Evolutionary conservation across 30 jellyfish, hydroid and myxozoan species (phyloP).

Genomic region (Hydractinia echinata): DNA sequence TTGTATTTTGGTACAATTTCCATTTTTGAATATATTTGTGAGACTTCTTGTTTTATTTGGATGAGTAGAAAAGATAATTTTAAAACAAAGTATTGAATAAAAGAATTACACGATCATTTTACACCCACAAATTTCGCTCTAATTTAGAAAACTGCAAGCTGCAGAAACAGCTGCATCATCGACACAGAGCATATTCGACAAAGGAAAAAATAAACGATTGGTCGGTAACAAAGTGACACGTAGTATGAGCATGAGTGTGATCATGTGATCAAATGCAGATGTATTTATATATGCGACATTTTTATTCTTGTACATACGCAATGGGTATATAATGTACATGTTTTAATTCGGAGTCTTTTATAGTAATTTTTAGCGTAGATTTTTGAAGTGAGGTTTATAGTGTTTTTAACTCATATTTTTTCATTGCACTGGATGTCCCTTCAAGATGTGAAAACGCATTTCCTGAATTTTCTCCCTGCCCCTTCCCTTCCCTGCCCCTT

Average conservation of each 20-base stretch:
- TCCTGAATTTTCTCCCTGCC: too few relatives aligned
- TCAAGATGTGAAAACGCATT: too few relatives aligned
- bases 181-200: background rate
- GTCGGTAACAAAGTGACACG: conserved; percentile 82
- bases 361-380: conserved; percentile 10
- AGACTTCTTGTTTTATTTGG: too few relatives aligned
- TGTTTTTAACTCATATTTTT: too few relatives aligned
- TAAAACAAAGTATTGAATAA: too few relatives aligned
- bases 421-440: too few relatives aligned
- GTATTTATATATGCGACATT: background rate
- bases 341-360: background rate
- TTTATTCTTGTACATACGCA: background rate
- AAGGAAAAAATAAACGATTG: conserved; percentile 37
- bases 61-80: too few relatives aligned
- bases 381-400: background rate
- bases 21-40: too few relatives aligned
- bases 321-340: conserved; percentile 10
- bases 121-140: too few relatives aligned
- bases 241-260: conserved; percentile 80
- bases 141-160: conserved; percentile 27
- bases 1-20: too few relatives aligned
- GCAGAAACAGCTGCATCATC: conserved; percentile 29
- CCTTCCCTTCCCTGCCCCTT: too few relatives aligned
- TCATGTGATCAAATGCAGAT: conserved; percentile 41
- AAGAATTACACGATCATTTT: too few relatives aligned